Conservation (phyloP, 2,888 invertebrate species). For the Leptinotarsa rubiginosa region DNA sequence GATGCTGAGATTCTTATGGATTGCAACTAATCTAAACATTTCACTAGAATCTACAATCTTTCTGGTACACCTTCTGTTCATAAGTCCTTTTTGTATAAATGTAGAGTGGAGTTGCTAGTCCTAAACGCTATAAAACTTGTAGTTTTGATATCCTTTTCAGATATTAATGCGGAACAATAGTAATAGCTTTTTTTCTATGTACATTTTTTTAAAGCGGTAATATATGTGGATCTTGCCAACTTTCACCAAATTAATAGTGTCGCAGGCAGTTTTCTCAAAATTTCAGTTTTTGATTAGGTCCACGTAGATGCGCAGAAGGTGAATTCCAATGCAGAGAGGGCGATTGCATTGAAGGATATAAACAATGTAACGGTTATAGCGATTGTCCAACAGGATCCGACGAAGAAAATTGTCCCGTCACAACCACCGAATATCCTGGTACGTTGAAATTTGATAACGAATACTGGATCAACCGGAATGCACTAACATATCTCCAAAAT, state of each 20-base stretch:
- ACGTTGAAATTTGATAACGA: slow-evolving; percentile 28
- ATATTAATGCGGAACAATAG: no score
- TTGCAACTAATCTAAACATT: no score
- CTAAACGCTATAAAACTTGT: no score
- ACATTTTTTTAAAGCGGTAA: no score
- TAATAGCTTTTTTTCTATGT: no score
- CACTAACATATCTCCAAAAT: background rate
- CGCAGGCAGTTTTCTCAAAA: background rate
- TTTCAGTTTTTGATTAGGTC: slow-evolving; percentile 22
- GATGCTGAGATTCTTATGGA: no score
- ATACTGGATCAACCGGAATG: background rate
- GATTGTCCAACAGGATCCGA: slow-evolving; percentile 65
- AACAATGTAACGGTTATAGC: slow-evolving; percentile 68
- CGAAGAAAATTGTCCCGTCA: slow-evolving; percentile 61
- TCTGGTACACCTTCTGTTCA: no score
- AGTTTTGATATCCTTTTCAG: no score
- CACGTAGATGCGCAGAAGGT: slow-evolving; percentile 56
- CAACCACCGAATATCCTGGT: slow-evolving; percentile 46
- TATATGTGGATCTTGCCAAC: background rate
- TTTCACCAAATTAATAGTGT: background rate
- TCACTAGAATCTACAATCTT: no score
- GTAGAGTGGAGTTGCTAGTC: no score
- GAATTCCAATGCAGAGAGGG: slow-evolving; percentile 73
- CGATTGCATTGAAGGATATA: slow-evolving; percentile 71
- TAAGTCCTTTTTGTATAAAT: no score